Evolutionary conservation across 1,140 invertebrate genomes (phyloP).

Genomic region (Anastatus disparis): DNA sequence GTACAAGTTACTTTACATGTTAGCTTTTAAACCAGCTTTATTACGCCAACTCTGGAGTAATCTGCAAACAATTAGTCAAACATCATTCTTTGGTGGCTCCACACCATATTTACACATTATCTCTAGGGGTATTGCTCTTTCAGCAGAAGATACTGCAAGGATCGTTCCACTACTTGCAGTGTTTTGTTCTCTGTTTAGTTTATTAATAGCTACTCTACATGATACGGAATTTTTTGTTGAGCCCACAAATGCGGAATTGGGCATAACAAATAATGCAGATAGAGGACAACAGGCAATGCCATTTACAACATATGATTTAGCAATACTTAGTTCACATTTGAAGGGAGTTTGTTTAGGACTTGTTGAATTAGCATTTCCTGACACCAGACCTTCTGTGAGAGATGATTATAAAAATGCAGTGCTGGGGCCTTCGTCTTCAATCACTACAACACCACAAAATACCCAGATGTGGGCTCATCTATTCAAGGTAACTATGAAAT

Average conservation of each 20-base stretch:
- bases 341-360: conserved; percentile 88
- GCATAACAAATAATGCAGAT: neutral
- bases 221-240: conserved; percentile 85
- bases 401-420: conserved; percentile 65
- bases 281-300: conserved; percentile 68
- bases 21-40: conserved; percentile 87
- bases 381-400: conserved; percentile 72
- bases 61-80: conserved; percentile 66
- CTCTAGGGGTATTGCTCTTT: conserved; percentile 74
- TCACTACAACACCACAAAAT: conserved; percentile 56
- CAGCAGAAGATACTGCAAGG: conserved; percentile 74
- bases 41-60: conserved; percentile 82
- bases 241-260: conserved; percentile 29
- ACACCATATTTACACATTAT: conserved; percentile 78
- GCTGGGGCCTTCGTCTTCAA: conserved; percentile 53
- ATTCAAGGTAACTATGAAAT: conserved; percentile 63
- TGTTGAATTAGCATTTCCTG: conserved; percentile 90
- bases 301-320: conserved; percentile 73
- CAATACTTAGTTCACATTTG: conserved; percentile 75
- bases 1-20: conserved; percentile 85
- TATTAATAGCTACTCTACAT: conserved; percentile 86
- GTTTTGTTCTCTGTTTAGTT: conserved; percentile 86
- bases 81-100: conserved; percentile 74
- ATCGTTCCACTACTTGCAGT: conserved; percentile 84
- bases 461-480: conserved; percentile 70